Percentiles rank a stretch among this genome's conserved stretches.
phyloP scores from a whole-genome alignment of 2,888 invertebrate genomes.

The Eupithecia vulgata region DNA sequence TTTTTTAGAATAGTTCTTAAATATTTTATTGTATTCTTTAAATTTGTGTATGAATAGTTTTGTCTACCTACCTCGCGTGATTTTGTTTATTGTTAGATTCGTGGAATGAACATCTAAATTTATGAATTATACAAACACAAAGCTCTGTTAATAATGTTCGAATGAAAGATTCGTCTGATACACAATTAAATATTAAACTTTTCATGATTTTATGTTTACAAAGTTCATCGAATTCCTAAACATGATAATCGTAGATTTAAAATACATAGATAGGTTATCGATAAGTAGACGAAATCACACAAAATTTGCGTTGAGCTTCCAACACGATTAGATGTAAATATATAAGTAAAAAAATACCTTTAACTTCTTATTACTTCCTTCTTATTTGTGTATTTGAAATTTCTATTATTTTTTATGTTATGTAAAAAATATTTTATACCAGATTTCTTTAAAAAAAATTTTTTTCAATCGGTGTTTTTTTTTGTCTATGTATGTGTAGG shows the following conservation, averaged over 20 bases:
- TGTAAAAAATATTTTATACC: not conserved
- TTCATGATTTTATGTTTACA: slow-evolving; percentile 29
- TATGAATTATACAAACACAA: not conserved
- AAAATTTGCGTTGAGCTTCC: slow-evolving; percentile 85
- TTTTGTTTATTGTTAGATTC: slow-evolving; percentile 22
- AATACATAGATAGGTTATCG: slow-evolving; percentile 54
- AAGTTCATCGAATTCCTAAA: slow-evolving; percentile 49
- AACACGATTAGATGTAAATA: slow-evolving; percentile 85
- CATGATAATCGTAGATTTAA: slow-evolving; percentile 47
- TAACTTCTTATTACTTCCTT: slow-evolving; percentile 31
- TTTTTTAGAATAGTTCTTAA: slow-evolving; percentile 19
- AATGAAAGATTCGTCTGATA: not conserved
- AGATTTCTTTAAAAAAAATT: not conserved
- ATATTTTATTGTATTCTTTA: slow-evolving; percentile 13
- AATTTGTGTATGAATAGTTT: slow-evolving; percentile 15
- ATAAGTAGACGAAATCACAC: slow-evolving; percentile 74
- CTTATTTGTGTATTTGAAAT: slow-evolving; percentile 11
- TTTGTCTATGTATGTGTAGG: not conserved
- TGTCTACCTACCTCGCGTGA: slow-evolving; percentile 19
- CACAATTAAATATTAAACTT: slow-evolving; percentile 33
- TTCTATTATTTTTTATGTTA: not conserved
- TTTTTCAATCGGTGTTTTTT: not conserved
- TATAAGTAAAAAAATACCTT: slow-evolving; percentile 50
- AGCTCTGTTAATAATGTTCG: not conserved
- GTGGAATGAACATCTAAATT: not conserved